Evolutionary conservation across 2,888 invertebrate genomes (phyloP), one percentile per base, ranked within the genome.

Genomic region (Epinotia ramella): DNA sequence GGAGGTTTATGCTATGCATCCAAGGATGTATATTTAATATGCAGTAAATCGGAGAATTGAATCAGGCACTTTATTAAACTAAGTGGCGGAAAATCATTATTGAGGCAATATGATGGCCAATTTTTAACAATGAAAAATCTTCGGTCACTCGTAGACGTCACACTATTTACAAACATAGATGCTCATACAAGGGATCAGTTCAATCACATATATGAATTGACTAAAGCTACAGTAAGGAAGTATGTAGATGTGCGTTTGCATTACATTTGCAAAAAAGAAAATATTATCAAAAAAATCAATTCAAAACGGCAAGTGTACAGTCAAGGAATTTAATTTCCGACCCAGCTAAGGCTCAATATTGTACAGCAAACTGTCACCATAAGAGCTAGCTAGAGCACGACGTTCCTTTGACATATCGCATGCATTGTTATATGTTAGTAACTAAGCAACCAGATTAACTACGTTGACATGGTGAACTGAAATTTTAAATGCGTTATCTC

Each of bases 1-100:
- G 56, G 56, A 56, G n/a, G 56, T n/a, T n/a, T 56, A 56, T 56
- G 56, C n/a, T 56, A 56, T 56, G 56, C n/a, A 56, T 56, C 40
- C 40, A 40, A 40, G 40, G 40, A 40, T 40, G 40, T 40, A 40
- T 40, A 40, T 40, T 40, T 56, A 18, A 56, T 56, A 18, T 56
- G n/a, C 56, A 56, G 13, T 56, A 18, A 56, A 18, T 56, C 56
- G 6, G n/a, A 56, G 18, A 56, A n/a, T n/a, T n/a, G n/a, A n/a
- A n/a, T n/a, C n/a, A n/a, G n/a, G n/a, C n/a, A n/a, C n/a, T n/a
- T 7, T 3, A 56, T 56, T 56, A 56, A 56, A 56, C 4, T 56
- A 56, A 56, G 56, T 56, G 56, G 56, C 5, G 56, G 56, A 56
- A 56, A 2, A 18, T 18, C 56, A 56, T 18, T 56, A 18, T n/a